Base-by-base conservation (phyloP, 2,113 vertebrate genomes). In the Sitta europaea region DNA sequence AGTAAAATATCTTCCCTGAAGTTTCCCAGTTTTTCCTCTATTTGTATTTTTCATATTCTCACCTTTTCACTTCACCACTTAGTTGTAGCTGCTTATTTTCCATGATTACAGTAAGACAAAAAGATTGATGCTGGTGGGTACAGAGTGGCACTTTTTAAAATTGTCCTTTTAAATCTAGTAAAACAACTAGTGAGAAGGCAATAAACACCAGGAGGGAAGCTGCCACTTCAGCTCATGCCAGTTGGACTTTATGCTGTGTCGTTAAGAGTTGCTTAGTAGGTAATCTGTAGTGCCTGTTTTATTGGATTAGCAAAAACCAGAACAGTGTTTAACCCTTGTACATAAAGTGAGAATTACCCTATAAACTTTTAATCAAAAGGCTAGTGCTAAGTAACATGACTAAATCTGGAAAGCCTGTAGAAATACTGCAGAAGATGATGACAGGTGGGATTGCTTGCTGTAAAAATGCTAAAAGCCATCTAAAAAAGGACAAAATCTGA, bases 1-100 rank as follows among this genome's bases (percentile, higher is more conserved):
- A 96, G 92, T 97, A 96, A 96, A 96, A 53, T 82, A 73, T 27
- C 80, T 95, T 93, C 24, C n/a, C 79, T 90, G 67, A 88, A 67
- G 31, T 63, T 87, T 63, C 38, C 70, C 6, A 3, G 3, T 62
- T 73, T 75, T 80, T 63, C 15, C 23, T 95, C 35, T 57, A 2
- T 80, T 68, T 53, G 20, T 76, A 8, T 55, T 86, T 86, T 88
- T 93, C 20, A 8, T 48, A 6, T 36, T 51, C 27, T 14, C 21
- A 65, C 19, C 33, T 88, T 91, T 88, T 82, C 31, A 62, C 35
- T 79, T 82, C 13, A 62, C 18, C 14, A 1, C 20, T 58, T 95
- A 81, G 28, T 80, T 76, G 62, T 81, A 73, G 42, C 27, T 86
- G 36, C 55, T 45, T 65, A 7, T 63, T 88, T 91, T 55, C 79